Conservation (phyloP, 2,113 vertebrate genomes). For the Chaenocephalus aceratus region DNA sequence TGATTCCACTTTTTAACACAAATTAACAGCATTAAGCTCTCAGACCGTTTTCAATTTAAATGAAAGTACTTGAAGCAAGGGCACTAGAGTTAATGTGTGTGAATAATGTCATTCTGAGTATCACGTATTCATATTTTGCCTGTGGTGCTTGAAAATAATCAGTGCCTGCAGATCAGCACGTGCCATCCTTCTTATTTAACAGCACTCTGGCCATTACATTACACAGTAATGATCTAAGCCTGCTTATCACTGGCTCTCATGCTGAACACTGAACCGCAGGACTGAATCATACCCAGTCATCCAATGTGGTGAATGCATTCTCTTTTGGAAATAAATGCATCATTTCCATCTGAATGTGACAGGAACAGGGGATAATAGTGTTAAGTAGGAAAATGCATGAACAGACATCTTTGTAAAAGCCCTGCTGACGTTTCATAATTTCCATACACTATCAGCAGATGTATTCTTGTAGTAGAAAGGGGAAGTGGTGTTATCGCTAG, state of each 20-base stretch:
- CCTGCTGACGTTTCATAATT: background rate
- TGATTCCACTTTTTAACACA: background rate
- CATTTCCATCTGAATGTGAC: background rate
- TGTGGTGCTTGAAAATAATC: background rate
- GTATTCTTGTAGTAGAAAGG: background rate
- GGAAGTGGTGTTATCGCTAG: background rate
- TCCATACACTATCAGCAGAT: slow-evolving; percentile 2
- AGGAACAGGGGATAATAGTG: background rate
- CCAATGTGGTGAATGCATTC: slow-evolving; percentile 13
- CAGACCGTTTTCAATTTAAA: background rate
- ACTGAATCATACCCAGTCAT: slow-evolving; percentile 52
- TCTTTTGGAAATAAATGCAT: background rate
- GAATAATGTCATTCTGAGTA: background rate
- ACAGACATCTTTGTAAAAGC: background rate
- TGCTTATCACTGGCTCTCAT: slow-evolving; percentile 33
- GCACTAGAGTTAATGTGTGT: background rate
- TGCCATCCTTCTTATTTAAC: slow-evolving; percentile 13
- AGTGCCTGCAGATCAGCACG: background rate
- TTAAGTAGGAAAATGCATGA: background rate
- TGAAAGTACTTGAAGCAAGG: background rate
- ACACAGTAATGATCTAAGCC: slow-evolving; percentile 26
- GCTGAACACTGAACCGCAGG: slow-evolving; percentile 28
- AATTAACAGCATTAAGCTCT: background rate
- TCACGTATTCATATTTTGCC: background rate
- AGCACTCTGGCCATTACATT: slow-evolving; percentile 24